These are phyloP conservation scores for Epinotia nisella DNA, from an alignment of 2,888 invertebrate species.

Conservation along the genomic window DNA sequence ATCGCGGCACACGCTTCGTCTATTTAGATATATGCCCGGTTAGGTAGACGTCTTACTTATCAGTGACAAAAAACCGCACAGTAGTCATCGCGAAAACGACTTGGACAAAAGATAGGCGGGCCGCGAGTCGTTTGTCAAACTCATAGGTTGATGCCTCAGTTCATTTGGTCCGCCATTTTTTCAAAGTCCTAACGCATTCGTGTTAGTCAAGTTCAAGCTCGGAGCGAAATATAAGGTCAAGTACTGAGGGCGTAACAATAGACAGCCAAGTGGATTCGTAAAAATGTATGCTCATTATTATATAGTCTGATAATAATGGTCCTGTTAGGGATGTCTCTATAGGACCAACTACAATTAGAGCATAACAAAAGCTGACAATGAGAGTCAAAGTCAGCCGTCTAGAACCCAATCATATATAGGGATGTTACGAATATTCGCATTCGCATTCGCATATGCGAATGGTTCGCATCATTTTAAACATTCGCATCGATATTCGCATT, in stretches of 20 bases:
- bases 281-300: background rate
- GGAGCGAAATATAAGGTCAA: constrained; percentile 14
- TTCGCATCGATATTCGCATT: too few relatives aligned
- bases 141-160: constrained; percentile 45
- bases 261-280: background rate
- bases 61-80: constrained; percentile 39
- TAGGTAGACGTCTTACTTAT: constrained; percentile 14
- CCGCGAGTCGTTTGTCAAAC: constrained; percentile 50
- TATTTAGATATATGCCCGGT: background rate
- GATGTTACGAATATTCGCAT: too few relatives aligned
- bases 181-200: constrained; percentile 25
- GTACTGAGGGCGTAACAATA: background rate
- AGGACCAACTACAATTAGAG: too few relatives aligned
- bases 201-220: constrained; percentile 46
- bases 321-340: too few relatives aligned
- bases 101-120: constrained; percentile 52
- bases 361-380: background rate
- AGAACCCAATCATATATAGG: too few relatives aligned
- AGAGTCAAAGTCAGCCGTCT: background rate
- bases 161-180: constrained; percentile 48
- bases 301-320: background rate
- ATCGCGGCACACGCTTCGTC: too few relatives aligned
- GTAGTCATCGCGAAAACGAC: constrained; percentile 47
- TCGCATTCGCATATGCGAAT: too few relatives aligned
- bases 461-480: too few relatives aligned